Base-by-base conservation (phyloP, 2,888 invertebrate genomes). In the Eupeodes luniger region DNA sequence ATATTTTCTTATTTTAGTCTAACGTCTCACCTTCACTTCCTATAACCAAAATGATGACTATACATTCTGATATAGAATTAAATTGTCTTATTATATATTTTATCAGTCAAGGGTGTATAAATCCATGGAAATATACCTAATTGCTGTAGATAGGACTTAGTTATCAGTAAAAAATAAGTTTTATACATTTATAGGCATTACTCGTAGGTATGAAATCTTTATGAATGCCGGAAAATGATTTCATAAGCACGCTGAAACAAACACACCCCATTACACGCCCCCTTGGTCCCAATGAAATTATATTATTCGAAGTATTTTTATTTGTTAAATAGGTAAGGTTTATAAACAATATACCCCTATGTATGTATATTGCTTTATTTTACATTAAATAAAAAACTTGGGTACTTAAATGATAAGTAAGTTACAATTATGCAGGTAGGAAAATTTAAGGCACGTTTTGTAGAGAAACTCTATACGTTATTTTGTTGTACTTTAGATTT, bases 181-280 rank as follows among this genome's bases (percentile, higher is more conserved):
- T 36, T 69, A 57, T 70, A 57, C 4, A 9, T 27, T 27, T 12
- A 5, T 47, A 47, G 11, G 19, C 19, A 19, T 19, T 19, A 19
- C 19, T 2, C 12, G 36, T 11, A 16, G 19, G 14, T 5, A 57
- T 14, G 5, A 40, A 5, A 40, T 40, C 40, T 5, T 3, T 19
- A 0, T 27, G 27, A 44, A 14, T 27, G 5, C 44, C 0, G 4
- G 16, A 44, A 53, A 70, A 27, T 57, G 34, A 57, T 44, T 70
- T 55, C 55, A 70, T 55, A 55, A 57, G 36, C 55, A 57, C 16
- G 14, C 16, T 16, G 36, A 11, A 34, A 55, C 36, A 70, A 19
- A 70, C 70, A 70, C 70, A 70, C 70, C 70, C 55, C 57, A 57
- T 57, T 27, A 57, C 70, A 70, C 70, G 70, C 70, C 70, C 55